These are phyloP conservation scores for Pyrgus malvae DNA, from an alignment of 2,888 invertebrate genomes.

Conservation along the genomic window DNA sequence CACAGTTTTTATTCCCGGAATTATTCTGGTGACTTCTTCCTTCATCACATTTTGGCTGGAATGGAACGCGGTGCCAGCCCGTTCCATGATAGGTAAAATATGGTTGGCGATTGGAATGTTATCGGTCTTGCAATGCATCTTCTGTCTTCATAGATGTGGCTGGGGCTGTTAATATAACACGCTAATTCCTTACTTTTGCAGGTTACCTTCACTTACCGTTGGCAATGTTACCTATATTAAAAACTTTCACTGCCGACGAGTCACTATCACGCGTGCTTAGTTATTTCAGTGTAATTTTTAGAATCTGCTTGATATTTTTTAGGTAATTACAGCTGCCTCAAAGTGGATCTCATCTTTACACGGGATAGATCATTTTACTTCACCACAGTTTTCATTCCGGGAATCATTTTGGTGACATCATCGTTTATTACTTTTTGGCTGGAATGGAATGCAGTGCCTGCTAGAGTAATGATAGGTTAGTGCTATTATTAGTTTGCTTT, in stretches of 20 bases:
- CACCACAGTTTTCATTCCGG: slow-evolving; percentile 98
- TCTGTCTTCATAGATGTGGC: slow-evolving; percentile 64
- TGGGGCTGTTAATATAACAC: slow-evolving; percentile 71
- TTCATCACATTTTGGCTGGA: slow-evolving; percentile 95
- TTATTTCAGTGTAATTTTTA: slow-evolving; percentile 54
- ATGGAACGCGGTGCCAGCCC: slow-evolving; percentile 94
- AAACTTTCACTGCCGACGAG: slow-evolving; percentile 39
- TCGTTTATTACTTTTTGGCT: slow-evolving; percentile 99
- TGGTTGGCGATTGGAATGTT: slow-evolving; percentile 64
- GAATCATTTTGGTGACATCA: slow-evolving; percentile 97
- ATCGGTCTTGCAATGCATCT: slow-evolving; percentile 67
- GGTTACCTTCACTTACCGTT: slow-evolving; percentile 57
- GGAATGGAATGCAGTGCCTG: slow-evolving; percentile 98
- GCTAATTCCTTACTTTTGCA: slow-evolving; percentile 60
- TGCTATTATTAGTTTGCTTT: slow-evolving; percentile 52
- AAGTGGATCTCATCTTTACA: slow-evolving; percentile 96
- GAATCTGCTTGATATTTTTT: slow-evolving; percentile 76
- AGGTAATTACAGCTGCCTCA: slow-evolving; percentile 98
- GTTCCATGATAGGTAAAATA: slow-evolving; percentile 92
- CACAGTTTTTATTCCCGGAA: slow-evolving; percentile 94
- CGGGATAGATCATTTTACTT: slow-evolving; percentile 98
- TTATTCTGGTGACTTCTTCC: slow-evolving; percentile 93
- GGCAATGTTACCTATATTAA: slow-evolving; percentile 50
- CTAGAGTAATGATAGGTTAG: slow-evolving; percentile 97
- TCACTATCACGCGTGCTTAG: slow-evolving; percentile 41